A percentile compares a stretch with the other conserved stretches of the same genome.
These are phyloP conservation scores for Apus apus DNA, from an alignment of 2,113 vertebrate species.

Conservation along the genomic window DNA sequence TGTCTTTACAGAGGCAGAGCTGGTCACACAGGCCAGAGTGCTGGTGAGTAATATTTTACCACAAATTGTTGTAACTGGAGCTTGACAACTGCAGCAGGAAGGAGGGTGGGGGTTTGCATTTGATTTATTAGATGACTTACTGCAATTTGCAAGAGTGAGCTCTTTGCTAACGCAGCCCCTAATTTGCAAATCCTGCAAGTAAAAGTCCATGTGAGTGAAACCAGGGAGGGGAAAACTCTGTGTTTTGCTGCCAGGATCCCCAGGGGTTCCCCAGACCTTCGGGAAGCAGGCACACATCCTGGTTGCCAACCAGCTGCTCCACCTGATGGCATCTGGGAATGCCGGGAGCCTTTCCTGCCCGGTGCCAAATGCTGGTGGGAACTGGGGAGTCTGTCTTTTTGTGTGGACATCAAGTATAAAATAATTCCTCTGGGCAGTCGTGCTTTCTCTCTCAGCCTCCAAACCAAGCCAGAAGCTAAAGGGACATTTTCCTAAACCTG, in stretches of 20 bases:
- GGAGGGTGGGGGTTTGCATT: neutral
- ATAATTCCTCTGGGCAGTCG: neutral
- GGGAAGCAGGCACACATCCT: rapidly evolving
- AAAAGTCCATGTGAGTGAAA: neutral
- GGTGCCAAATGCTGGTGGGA: neutral
- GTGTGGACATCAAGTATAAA: rapidly evolving
- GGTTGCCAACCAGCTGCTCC: neutral
- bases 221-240: rapidly evolving
- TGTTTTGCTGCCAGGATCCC: neutral
- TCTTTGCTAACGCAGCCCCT: neutral
- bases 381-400: neutral
- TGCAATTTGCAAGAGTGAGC: neutral
- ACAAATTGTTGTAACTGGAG: conserved; percentile 67
- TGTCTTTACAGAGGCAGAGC: conserved; percentile 48
- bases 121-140: conserved; percentile 41
- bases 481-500: neutral
- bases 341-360: neutral
- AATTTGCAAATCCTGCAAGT: neutral
- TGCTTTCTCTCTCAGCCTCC: neutral
- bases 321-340: neutral
- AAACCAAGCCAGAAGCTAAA: neutral
- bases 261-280: neutral
- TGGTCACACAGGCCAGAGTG: conserved; percentile 10
- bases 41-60: conserved; percentile 65
- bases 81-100: conserved; percentile 38